These are phyloP conservation scores for Euschistus heros DNA, from an alignment of 1,140 invertebrate species.

Conservation along the genomic window DNA sequence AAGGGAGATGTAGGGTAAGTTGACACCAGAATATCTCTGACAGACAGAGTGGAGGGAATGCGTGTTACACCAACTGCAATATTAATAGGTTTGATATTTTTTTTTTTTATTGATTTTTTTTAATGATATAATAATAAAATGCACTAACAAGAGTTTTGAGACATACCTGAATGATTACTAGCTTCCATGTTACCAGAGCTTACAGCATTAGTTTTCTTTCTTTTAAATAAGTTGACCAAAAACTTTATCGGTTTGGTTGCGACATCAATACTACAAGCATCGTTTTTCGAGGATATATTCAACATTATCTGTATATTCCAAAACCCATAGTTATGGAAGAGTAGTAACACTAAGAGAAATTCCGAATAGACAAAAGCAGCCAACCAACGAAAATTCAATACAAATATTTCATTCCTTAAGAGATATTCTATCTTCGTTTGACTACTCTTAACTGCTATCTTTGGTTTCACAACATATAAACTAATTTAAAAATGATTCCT, in stretches of 20 bases:
- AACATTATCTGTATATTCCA: slow-evolving; percentile 17
- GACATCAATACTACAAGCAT: slow-evolving; percentile 20
- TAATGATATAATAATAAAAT: slow-evolving; percentile 4
- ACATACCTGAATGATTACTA: slow-evolving; percentile 10
- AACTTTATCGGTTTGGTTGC: slow-evolving; percentile 23
- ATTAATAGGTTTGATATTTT: not conserved
- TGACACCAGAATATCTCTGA: slow-evolving; percentile 40
- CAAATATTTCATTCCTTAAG: no score
- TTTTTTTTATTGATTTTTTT: not conserved
- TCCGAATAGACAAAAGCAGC: no score
- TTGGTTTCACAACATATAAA: no score
- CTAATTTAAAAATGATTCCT: no score
- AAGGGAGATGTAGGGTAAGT: slow-evolving; percentile 39
- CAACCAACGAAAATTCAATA: no score
- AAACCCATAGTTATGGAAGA: not conserved
- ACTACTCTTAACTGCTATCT: no score
- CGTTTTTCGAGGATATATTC: slow-evolving; percentile 21
- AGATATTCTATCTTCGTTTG: no score
- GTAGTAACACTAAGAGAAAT: not conserved
- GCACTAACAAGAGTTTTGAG: not conserved
- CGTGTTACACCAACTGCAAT: slow-evolving; percentile 31
- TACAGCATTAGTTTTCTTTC: slow-evolving; percentile 17
- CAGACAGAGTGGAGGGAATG: slow-evolving; percentile 42
- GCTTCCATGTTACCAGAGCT: slow-evolving; percentile 20
- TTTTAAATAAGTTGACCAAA: slow-evolving; percentile 24